phyloP scores from a whole-genome alignment of 2,888 invertebrate genomes.

The Netelia fuscicornis region DNA sequence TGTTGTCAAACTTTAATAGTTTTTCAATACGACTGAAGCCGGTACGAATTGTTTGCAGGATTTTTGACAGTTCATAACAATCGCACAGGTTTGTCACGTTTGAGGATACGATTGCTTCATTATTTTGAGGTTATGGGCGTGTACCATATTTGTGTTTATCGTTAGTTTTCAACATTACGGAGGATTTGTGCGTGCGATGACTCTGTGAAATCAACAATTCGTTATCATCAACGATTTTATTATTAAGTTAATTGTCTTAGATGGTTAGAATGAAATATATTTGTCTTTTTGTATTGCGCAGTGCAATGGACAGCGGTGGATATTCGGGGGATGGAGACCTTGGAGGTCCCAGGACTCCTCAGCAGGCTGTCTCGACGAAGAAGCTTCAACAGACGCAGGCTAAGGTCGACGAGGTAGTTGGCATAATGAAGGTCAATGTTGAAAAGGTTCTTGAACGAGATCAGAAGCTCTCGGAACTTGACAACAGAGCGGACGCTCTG shows the following conservation, averaged over 20 bases:
- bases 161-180: not conserved
- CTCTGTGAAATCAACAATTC: not conserved
- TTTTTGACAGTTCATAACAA: constrained; percentile 2
- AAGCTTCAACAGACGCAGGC: constrained; percentile 94
- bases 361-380: constrained; percentile 92
- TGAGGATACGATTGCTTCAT: not conserved
- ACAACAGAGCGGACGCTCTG: constrained; percentile 97
- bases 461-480: constrained; percentile 96
- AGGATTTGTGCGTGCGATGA: not conserved
- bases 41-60: constrained; percentile 32
- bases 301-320: constrained; percentile 84
- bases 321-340: constrained; percentile 89
- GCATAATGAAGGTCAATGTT: constrained; percentile 98
- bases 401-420: constrained; percentile 95
- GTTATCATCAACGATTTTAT: not conserved
- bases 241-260: not conserved
- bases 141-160: constrained; percentile 54
- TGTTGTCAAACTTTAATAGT: not conserved
- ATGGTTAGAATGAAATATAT: not conserved
- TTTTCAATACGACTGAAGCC: constrained; percentile 56
- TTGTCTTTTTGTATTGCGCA: constrained; percentile 65
- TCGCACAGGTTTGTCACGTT: constrained; percentile 44
- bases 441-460: constrained; percentile 98
- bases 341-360: constrained; percentile 93
- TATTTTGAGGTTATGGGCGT: constrained; percentile 78